phyloP scores from a whole-genome alignment of 1,140 invertebrate species.

The Thaumatotibia leucotreta region DNA sequence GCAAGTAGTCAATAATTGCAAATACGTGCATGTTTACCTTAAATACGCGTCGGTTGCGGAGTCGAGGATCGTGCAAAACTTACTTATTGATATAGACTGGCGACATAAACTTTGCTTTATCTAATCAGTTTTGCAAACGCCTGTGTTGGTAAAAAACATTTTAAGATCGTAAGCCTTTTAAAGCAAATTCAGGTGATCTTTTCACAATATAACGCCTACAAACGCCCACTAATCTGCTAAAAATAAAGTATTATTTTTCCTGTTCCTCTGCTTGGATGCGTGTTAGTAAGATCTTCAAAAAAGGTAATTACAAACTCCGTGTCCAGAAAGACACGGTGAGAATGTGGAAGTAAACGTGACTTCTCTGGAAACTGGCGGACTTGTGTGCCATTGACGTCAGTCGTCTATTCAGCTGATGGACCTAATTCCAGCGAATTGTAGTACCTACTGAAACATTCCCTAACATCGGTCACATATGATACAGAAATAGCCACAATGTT shows the following conservation, averaged over 20 bases:
- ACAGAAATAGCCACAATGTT: neutral
- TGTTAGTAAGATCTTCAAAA: neutral
- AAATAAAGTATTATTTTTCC: neutral
- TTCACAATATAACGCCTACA: neutral
- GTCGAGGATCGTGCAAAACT: neutral
- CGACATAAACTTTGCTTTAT: neutral
- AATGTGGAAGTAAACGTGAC: neutral
- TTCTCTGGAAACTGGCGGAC: neutral
- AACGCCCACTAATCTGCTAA: neutral
- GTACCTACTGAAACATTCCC: neutral
- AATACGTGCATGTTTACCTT: neutral
- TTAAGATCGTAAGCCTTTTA: neutral
- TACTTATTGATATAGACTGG: neutral
- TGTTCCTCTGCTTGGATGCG: neutral
- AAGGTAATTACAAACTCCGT: neutral
- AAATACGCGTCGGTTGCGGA: neutral
- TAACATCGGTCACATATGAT: neutral
- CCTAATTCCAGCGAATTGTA: neutral
- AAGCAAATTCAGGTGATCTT: neutral
- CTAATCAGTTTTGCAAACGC: neutral
- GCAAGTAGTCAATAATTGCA: neutral
- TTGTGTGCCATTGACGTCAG: neutral
- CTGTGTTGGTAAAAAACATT: neutral
- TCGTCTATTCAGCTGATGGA: neutral
- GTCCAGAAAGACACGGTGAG: neutral